Evolutionary conservation across 2,113 vertebrate genomes (phyloP), one percentile per base, ranked within the genome.

Genomic region (human (Homo sapiens)): DNA sequence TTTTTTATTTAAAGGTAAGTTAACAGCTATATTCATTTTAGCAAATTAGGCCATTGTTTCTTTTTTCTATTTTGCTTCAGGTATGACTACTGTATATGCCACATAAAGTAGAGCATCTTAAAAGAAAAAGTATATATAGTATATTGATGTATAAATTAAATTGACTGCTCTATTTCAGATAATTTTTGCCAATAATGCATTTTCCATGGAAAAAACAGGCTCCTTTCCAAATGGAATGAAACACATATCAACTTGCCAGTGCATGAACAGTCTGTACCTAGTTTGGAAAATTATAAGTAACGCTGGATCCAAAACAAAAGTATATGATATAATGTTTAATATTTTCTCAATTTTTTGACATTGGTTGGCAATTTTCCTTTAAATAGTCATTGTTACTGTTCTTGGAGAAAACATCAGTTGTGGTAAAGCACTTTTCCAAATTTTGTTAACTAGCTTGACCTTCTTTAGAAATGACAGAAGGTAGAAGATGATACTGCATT

Each of bases 1-100:
- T 82, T 93, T 93, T 52, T 80, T 89, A 83, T 79, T 86, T 97
- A 81, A 61, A 84, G 40, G 17, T 6, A 93, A 70, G 68, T 73
- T 79, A 79, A 89, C 76, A 72, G 13, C 55, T 89, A n/a, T 2
- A 43, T 32, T 64, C 5, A 95, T 85, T 89, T 93, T 81, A 81
- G 66, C 38, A 95, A 90, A 78, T 78, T 50, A 70, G 1, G 38
- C 11, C 30, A 23, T 81, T 85, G 38, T 90, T 90, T 68, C 10
- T 95, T 22, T 81, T 88, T 84, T 76, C 84, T 66, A 13, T 40
- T n/a, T 81, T 85, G 8, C 52, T 92, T 90, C 30, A 52, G 57
- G 30, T 93, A 76, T 75, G 25, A 85, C 3, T 80, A 61, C 25
- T 68, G 4, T 76, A 25, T 76, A n/a, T 32, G 3, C 23, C 79